Evolutionary conservation across 2,113 vertebrate genomes (phyloP), one percentile per base, ranked within the genome.

Genomic region (Crotalus tigris): DNA sequence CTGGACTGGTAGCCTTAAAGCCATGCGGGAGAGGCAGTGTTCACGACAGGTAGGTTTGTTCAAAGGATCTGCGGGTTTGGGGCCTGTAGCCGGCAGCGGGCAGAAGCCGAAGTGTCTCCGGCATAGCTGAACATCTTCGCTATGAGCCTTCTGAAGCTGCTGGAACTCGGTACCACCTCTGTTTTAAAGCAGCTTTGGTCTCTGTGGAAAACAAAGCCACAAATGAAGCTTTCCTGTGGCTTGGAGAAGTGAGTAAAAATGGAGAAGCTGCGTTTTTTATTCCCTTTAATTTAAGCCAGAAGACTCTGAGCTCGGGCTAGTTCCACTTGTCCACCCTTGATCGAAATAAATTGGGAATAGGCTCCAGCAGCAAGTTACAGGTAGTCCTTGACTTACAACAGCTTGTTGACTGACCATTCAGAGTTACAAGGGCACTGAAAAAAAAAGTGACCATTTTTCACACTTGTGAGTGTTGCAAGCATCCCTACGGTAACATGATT

Each of bases 1-100:
- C 91, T 99, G 99, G 99, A 99, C 99, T 0, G 99, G 99, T 93
- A 99, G 99, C 97, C 98, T 99, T 26, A 99, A 99, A 95, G 99
- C 99, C 95, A 99, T 99, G 99, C 97, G 99, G 57, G 99, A 99
- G 96, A 97, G 99, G 26, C 99, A 99, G 97, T 99, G 99, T 95
- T 99, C 99, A 0, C 98, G 99, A 93, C 99, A 99, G 99, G 99
- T 99, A 95, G 95, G 0, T 17, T 46, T 12, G 11, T 5, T 0
- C 0, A 3, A 61, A 9, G 12, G 49, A 11, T 24, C 39, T 10
- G 58, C 39, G 15, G 15, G 2, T 9, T 85, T 44, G 1, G 5
- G 19, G 26, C 2, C 5, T 5, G 19, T 6, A 23, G 46, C 29
- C 13, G 55, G 17, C 26, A 2, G 12, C n/a, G 55, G 81, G 11